Base-by-base conservation (phyloP, 1,140 invertebrate species). In the Drosophila funebris region DNA sequence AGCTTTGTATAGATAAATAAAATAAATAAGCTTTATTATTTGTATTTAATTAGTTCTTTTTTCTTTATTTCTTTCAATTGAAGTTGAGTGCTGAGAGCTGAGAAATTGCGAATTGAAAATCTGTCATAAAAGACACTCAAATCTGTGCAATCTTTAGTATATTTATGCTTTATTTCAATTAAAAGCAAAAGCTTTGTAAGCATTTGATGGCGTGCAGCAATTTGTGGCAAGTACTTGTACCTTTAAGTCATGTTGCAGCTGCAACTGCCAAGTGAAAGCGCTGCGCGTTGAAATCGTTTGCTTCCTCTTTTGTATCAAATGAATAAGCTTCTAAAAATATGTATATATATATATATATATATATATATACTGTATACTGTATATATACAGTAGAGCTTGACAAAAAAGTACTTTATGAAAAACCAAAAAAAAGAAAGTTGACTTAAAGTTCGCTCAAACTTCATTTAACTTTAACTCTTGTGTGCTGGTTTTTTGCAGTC, bases 241-340 rank as follows among this genome's bases (percentile, higher is more conserved):
- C 43, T 43, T 43, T 20, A 43, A 18, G 13, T 39, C 20, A 2
- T 9, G 33, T 33, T 54, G 54, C 56, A 44, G 56, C 39, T 46
- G 27, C 43, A 27, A 14, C 11, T 18, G 43, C n/a, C 8, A 14
- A 61, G 14, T 20, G 44, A 62, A 62, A 62, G 33, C 20, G 8
- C 14, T 39, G n/a, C 9, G 0, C 2, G 4, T 16, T 41, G 36
- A 11, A 33, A 11, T 33, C 11, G 1, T 13, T 36, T 36, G n/a
- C 11, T 36, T n/a, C 8, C n/a, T 3, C 41, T n/a, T 9, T 44
- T 22, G 9, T 39, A n/a, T 46, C 43, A 6, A 27, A 14, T 24
- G 43, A 46, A 46, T 46, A 13, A 24, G 20, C 9, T 24, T 1
- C 20, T 8, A 22, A 8, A 20, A 43, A 20, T 11, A 43, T 3